These are phyloP conservation scores for Oceanites oceanicus DNA, from an alignment of 2,113 vertebrate genomes.

Conservation along the genomic window DNA sequence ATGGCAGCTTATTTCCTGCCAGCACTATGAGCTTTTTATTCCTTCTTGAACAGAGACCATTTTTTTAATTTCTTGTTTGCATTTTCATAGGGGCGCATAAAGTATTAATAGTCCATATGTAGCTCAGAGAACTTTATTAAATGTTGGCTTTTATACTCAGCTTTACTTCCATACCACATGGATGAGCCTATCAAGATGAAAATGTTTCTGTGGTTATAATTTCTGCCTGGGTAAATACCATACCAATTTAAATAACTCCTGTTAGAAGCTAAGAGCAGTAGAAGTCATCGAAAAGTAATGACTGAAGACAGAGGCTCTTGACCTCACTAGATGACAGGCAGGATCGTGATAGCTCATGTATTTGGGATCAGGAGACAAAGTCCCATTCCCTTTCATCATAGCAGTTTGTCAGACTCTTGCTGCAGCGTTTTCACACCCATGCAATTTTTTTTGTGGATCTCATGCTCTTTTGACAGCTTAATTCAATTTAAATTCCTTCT, in stretches of 20 bases:
- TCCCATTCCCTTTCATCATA: neutral
- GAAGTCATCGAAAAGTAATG: neutral
- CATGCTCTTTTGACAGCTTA: neutral
- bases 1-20: accelerated
- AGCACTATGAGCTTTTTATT: neutral
- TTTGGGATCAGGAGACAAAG: neutral
- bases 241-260: neutral
- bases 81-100: neutral
- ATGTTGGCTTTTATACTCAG: neutral
- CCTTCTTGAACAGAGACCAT: neutral
- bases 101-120: neutral
- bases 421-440: neutral
- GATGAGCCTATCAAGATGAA: neutral
- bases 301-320: neutral
- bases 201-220: neutral
- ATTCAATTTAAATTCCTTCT: neutral
- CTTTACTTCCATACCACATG: neutral
- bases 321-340: neutral
- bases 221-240: neutral
- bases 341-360: neutral
- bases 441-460: neutral
- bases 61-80: neutral
- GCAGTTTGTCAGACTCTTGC: neutral
- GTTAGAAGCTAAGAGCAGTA: neutral
- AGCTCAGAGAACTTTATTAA: neutral